These are phyloP conservation scores for Galagoides demidoff DNA, from an alignment of 2,797 vertebrate species.

Conservation along the genomic window DNA sequence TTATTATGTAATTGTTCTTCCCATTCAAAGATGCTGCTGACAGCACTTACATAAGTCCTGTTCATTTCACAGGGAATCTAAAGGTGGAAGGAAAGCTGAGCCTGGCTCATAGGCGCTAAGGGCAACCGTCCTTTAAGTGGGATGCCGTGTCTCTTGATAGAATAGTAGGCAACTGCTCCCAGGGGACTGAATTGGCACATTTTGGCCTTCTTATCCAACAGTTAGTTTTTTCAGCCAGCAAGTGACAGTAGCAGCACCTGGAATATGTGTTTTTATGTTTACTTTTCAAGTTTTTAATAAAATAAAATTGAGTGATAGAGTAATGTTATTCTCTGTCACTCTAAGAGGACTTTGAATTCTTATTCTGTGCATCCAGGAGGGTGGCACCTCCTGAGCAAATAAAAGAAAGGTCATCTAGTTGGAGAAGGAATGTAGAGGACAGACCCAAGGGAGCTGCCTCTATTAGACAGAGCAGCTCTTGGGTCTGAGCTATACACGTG, in stretches of 20 bases:
- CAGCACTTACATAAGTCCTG: slow-evolving; percentile 75
- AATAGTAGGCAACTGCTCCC: background rate
- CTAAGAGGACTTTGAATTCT: background rate
- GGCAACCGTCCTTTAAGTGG: background rate
- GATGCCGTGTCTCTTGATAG: background rate
- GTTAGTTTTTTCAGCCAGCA: background rate
- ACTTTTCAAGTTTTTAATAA: slow-evolving; percentile 24
- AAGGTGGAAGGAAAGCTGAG: slow-evolving; percentile 62
- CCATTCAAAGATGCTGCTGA: slow-evolving; percentile 81
- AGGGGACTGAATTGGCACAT: background rate
- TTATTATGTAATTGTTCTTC: slow-evolving; percentile 87
- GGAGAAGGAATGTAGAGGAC: background rate
- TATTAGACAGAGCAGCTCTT: background rate
- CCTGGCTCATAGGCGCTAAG: background rate
- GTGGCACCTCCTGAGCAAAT: background rate
- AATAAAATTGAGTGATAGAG: background rate
- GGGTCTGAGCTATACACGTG: background rate
- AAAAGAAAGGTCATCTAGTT: background rate
- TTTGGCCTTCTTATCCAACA: background rate
- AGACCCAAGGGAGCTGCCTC: background rate
- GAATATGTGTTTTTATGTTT: background rate
- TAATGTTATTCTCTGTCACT: slow-evolving; percentile 1
- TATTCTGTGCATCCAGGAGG: background rate
- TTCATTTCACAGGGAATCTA: slow-evolving; percentile 54
- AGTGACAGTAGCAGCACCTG: background rate